A percentile compares a stretch with the other conserved stretches of the same genome.
Conservation (phyloP, 2,888 invertebrate genomes). For the Spilarctia lutea region DNA sequence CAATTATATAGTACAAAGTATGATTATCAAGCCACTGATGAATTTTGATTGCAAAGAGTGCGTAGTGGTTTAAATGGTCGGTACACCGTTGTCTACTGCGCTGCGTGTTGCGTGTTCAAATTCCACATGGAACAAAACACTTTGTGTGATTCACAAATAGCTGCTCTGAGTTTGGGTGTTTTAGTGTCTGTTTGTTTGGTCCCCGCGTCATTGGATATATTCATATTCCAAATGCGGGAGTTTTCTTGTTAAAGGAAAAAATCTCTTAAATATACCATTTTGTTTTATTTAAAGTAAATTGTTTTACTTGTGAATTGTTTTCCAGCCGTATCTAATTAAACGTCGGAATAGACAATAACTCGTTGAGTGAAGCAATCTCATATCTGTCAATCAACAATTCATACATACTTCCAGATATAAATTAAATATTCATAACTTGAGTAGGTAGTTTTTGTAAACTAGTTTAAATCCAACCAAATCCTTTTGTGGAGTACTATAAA, state of each 20-base stretch:
- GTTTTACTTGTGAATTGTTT: neutral
- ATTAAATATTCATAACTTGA: neutral
- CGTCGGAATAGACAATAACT: conserved; percentile 25
- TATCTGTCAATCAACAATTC: conserved; percentile 25
- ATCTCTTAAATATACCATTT: neutral
- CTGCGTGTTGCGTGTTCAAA: too few relatives aligned
- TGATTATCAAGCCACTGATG: neutral
- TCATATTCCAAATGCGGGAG: too few relatives aligned
- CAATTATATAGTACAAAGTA: neutral
- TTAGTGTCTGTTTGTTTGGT: too few relatives aligned
- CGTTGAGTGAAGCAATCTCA: conserved; percentile 29
- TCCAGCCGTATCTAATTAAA: conserved; percentile 25
- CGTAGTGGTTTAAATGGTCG: too few relatives aligned
- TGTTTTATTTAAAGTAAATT: neutral
- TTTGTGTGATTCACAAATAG: too few relatives aligned
- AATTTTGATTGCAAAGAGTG: too few relatives aligned
- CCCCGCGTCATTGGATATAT: too few relatives aligned
- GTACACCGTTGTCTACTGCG: too few relatives aligned
- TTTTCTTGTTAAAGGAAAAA: neutral
- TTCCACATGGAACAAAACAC: too few relatives aligned
- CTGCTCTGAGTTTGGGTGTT: too few relatives aligned
- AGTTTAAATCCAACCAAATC: neutral
- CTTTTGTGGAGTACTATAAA: neutral
- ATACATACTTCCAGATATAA: conserved; percentile 26
- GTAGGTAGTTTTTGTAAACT: neutral